These are phyloP conservation scores for Syndactyla subalaris DNA, from an alignment of 2,797 vertebrate species.

Conservation along the genomic window DNA sequence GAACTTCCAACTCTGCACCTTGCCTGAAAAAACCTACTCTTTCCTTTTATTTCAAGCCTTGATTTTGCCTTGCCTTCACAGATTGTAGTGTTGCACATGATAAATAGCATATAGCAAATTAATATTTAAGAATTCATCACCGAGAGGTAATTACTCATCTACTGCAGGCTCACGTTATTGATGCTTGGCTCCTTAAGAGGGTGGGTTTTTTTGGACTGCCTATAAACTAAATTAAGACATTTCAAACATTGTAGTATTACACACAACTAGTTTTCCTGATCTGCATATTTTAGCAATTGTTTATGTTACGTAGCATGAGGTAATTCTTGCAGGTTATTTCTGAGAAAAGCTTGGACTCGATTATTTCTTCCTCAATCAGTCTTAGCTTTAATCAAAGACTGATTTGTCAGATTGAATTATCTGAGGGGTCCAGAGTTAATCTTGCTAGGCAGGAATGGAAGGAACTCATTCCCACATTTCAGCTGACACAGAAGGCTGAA, in stretches of 20 bases:
- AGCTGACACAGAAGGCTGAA: background rate
- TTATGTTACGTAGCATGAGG: background rate
- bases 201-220: background rate
- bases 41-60: background rate
- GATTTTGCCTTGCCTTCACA: conserved; percentile 1
- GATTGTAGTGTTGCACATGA: conserved; percentile 16
- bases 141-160: conserved; percentile 37
- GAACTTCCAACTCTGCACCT: background rate
- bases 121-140: conserved; percentile 65
- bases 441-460: background rate
- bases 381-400: background rate
- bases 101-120: conserved; percentile 47
- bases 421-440: background rate
- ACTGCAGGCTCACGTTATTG: conserved; percentile 14
- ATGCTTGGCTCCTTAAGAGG: conserved; percentile 28
- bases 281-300: conserved; percentile 42
- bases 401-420: background rate
- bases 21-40: background rate
- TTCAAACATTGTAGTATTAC: conserved; percentile 25
- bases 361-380: background rate
- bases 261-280: conserved; percentile 43
- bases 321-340: background rate
- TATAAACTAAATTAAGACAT: conserved; percentile 56
- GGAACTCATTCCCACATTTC: background rate
- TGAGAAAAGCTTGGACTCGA: background rate